Conservation (phyloP, 2,113 vertebrate species). For the Myotis brandtii region DNA sequence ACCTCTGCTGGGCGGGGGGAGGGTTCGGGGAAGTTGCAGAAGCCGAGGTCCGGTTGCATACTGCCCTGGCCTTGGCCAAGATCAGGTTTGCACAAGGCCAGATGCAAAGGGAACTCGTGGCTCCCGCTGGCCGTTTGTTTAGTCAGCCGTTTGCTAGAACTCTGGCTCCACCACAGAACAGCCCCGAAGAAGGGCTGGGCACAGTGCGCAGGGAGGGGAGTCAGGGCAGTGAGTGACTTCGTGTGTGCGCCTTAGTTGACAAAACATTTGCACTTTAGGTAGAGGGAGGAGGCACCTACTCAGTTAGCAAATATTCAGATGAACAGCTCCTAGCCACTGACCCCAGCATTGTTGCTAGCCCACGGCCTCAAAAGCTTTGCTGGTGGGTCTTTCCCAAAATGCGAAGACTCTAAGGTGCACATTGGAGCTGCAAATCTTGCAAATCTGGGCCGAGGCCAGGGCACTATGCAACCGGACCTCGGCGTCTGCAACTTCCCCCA, state of each 20-base stretch:
- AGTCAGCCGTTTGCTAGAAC: background rate
- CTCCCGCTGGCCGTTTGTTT: background rate
- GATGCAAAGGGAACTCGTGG: background rate
- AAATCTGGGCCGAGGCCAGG: background rate
- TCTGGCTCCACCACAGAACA: background rate
- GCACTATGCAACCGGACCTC: background rate
- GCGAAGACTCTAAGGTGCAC: background rate
- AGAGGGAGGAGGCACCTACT: background rate
- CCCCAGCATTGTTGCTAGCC: background rate
- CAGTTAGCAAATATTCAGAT: background rate
- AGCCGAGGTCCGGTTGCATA: background rate
- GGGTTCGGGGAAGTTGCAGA: background rate
- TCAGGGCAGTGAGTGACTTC: too few relatives aligned
- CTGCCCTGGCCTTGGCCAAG: background rate
- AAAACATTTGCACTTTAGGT: background rate
- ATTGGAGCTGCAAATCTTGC: background rate
- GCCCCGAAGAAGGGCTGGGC: background rate
- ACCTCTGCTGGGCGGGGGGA: background rate
- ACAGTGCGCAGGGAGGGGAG: accelerated
- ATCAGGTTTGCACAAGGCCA: constrained; percentile 28
- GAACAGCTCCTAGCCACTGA: background rate
- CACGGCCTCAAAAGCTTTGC: background rate
- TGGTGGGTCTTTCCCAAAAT: background rate
- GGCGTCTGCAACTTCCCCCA: background rate
- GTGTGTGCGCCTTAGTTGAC: background rate